Conservation (phyloP, 1,140 invertebrate species). For the Saccostrea echinata region DNA sequence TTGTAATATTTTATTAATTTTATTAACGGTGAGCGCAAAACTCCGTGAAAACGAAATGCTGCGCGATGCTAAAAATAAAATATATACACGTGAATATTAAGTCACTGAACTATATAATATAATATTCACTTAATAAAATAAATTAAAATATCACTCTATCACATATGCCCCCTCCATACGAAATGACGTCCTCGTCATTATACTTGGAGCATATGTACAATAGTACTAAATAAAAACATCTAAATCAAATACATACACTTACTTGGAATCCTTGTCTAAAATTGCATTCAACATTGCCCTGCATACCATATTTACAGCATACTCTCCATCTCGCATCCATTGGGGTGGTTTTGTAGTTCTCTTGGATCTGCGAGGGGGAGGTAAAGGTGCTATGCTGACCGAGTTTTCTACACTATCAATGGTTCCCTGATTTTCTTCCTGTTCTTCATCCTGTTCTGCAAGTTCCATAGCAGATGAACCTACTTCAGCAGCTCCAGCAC, state of each 20-base stretch:
- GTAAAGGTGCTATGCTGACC: neutral
- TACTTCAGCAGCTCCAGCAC: conserved; percentile 16
- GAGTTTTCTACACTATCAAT: neutral
- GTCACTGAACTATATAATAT: neutral
- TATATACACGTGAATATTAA: neutral
- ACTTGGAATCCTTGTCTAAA: too few relatives aligned
- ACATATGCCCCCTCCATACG: too few relatives aligned
- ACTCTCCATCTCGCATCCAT: too few relatives aligned
- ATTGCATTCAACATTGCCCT: too few relatives aligned
- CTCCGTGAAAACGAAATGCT: neutral
- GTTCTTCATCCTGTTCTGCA: neutral
- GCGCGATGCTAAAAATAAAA: too few relatives aligned
- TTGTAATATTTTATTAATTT: neutral
- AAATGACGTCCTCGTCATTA: conserved; percentile 34
- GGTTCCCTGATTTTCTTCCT: neutral
- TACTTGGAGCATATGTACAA: neutral
- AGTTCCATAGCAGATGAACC: neutral
- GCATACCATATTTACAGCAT: too few relatives aligned
- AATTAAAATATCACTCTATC: neutral
- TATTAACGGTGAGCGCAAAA: neutral
- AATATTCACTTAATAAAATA: neutral
- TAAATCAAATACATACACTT: neutral
- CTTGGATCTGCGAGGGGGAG: neutral
- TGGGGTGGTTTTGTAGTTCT: too few relatives aligned
- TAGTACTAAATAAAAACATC: neutral